These are phyloP conservation scores for Equus przewalskii DNA, from an alignment of 2,113 vertebrate genomes.

Conservation along the genomic window DNA sequence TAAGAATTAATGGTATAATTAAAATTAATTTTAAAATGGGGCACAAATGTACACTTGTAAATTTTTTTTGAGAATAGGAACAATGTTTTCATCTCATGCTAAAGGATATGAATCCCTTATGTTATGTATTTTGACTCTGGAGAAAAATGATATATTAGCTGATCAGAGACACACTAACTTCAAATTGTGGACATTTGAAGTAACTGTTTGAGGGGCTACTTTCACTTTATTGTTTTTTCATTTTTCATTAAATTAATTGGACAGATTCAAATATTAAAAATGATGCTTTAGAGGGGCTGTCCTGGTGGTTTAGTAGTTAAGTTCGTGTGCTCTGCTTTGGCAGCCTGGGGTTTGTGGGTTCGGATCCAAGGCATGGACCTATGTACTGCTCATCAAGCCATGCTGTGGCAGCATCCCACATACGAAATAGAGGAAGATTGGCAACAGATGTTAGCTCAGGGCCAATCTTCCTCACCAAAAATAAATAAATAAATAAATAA, in stretches of 20 bases:
- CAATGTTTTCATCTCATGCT: not conserved
- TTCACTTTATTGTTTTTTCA: not conserved
- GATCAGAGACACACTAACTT: not conserved
- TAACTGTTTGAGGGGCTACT: not conserved
- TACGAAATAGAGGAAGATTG: no score
- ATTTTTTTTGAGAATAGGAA: not conserved
- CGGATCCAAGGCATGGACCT: no score
- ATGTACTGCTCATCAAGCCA: no score
- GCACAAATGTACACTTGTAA: not conserved
- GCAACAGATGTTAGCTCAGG: no score
- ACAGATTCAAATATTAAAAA: constrained; percentile 38
- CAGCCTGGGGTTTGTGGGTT: no score
- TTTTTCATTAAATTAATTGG: constrained; percentile 20
- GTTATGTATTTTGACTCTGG: not conserved
- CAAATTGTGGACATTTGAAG: not conserved
- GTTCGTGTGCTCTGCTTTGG: no score
- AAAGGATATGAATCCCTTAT: not conserved
- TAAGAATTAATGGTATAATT: not conserved
- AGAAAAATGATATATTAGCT: not conserved
- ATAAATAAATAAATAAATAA: no score
- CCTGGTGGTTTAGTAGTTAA: no score
- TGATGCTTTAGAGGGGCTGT: not conserved
- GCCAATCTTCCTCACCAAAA: no score
- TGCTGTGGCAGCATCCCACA: no score
- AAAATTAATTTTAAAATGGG: constrained; percentile 38